Base-by-base conservation (phyloP, 1,140 invertebrate genomes). In the Panagrolaimus sp. region DNA sequence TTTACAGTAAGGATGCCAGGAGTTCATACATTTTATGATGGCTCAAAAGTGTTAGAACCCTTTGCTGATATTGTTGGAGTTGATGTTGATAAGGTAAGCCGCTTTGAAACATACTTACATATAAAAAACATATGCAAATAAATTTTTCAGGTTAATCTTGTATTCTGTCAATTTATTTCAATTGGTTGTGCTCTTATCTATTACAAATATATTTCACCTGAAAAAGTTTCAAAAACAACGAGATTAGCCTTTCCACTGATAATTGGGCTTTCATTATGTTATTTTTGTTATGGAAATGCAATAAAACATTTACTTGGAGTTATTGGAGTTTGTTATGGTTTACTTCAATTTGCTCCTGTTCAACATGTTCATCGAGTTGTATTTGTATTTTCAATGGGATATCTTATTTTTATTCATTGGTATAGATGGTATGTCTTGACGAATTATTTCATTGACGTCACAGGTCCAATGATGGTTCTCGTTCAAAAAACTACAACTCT, bases 401-500 rank as follows among this genome's bases (percentile, higher is more conserved):
- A 95, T 85, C 85, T 96, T 63, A 90, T 91, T 4, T 88, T 88
- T 72, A 87, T 93, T 55, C 93, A 96, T 84, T 85, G 93, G 69
- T 89, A 92, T 85, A 86, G 92, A 63, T 89, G 91, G 84, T 74
- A 67, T 43, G 21, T 75, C 38, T 63, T 21, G 17, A 21, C 15
- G 28, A 89, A 90, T 48, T 93, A 91, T 82, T 89, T 89, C 14
- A 84, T 96, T 68, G 93, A 96, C 84, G 91, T 96, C 72, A 94
- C 92, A 77, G 91, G 91, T 14, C 84, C 94, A 89, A 58, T 97
- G 73, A 98, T 98, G 95, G 91, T 98, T 14, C 90, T 93, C 71
- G 93, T 91, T 1, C 94, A 97, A 85, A 94, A 95, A 86, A 89
- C 96, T 10, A 94, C 92, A 38, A 91, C 90, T 78, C 84, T 97